Evolutionary conservation across 2,797 vertebrate species (phyloP), one percentile per base, ranked within the genome.

Genomic region (Hyperoplus lanceolatus): DNA sequence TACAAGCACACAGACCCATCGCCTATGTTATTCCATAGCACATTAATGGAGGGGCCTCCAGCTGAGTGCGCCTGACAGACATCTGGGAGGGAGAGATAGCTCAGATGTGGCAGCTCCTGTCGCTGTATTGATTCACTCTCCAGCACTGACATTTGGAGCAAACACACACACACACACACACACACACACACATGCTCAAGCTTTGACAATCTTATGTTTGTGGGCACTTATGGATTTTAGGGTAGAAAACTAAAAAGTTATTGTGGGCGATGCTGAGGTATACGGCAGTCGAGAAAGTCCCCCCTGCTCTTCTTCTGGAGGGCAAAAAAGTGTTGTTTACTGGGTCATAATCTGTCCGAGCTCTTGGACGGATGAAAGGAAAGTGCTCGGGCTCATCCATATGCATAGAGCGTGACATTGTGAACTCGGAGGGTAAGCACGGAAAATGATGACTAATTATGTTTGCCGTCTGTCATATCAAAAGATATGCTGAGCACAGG

Each of bases 401-500:
- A 93, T 93, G 88, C 87, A 93, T 77, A 11, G 39, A 13, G 21
- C 15, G 43, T 91, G 91, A 91, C 87, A 83, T 62, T 83, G 89
- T 83, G 87, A 89, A 87, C 83, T 87, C 72, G 2, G 60, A 84
- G 88, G 82, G 83, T 85, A 86, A 80, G 85, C 29, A 4, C 15
- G 12, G 75, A 92, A 94, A 90, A 88, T 73, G 89, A 92, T 93
- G 90, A 93, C 87, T 92, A 90, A 92, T 90, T 89, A 90, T 87
- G 78, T 92, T 91, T 90, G 89, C 89, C 90, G 53, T 93, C 90
- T 93, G 90, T 93, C 88, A 90, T 87, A 89, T 84, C 50, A 86
- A 77, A 87, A 89, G 86, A 91, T 91, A 71, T 92, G 90, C 89
- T 92, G 92, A 94, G 88, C 78, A 83, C 75, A 62, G 84, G 61